phyloP scores from a whole-genome alignment of 2,888 invertebrate genomes.

The Cerastis leucographa region DNA sequence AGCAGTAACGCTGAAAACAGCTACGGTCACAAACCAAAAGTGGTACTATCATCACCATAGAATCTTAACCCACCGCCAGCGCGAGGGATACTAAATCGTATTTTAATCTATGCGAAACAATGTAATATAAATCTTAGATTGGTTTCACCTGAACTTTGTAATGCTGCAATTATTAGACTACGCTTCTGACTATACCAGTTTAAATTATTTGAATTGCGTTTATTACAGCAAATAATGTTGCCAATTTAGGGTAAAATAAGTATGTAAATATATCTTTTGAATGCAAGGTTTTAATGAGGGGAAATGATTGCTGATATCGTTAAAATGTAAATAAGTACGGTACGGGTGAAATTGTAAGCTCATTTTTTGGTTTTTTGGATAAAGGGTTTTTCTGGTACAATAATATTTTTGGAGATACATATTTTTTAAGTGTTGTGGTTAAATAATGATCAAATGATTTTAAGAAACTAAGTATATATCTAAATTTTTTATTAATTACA shows the following conservation, averaged over 20 bases:
- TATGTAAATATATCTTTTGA: conserved; percentile 54
- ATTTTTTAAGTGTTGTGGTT: conserved; percentile 2
- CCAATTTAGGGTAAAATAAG: conserved; percentile 58
- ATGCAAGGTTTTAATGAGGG: conserved; percentile 56
- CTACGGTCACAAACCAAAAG: conserved; percentile 22
- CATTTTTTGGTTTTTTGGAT: neutral
- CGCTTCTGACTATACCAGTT: conserved; percentile 73
- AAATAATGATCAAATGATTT: neutral
- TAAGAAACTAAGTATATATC: neutral
- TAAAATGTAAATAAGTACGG: conserved; percentile 57
- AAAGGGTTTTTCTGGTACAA: neutral
- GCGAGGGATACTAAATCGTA: conserved; percentile 74
- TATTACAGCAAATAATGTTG: conserved; percentile 59
- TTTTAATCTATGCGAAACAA: conserved; percentile 82
- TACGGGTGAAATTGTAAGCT: neutral
- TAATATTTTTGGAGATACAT: conserved; percentile 1
- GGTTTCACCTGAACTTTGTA: conserved; percentile 80
- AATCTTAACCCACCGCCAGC: conserved; percentile 56
- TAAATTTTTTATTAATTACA: neutral
- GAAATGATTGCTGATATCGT: conserved; percentile 49
- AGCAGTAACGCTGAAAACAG: neutral
- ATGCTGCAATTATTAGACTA: conserved; percentile 75
- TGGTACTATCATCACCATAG: conserved; percentile 70
- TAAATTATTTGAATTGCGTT: conserved; percentile 55
- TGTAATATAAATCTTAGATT: conserved; percentile 80